Conservation (phyloP, 2,113 vertebrate species). For the Sterna hirundo region DNA sequence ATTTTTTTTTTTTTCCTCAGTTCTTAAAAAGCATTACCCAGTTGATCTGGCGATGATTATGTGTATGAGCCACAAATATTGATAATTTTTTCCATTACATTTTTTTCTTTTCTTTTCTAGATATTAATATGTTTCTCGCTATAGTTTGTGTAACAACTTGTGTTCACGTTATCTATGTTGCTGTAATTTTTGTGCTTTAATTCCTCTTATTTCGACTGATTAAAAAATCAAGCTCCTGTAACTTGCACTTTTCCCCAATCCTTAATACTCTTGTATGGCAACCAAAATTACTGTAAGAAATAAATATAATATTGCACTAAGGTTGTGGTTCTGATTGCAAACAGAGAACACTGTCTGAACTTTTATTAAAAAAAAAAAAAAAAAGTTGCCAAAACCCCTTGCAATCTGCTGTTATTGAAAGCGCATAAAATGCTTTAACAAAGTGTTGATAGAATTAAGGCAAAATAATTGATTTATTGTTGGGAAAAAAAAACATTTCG, state of each 20-base stretch:
- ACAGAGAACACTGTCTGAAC: slow-evolving; percentile 63
- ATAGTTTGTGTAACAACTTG: slow-evolving; percentile 87
- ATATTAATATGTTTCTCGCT: slow-evolving; percentile 83
- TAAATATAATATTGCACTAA: slow-evolving; percentile 95
- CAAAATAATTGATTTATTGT: neutral
- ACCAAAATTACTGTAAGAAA: slow-evolving; percentile 97
- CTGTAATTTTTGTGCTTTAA: slow-evolving; percentile 96
- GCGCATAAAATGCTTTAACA: neutral
- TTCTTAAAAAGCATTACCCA: slow-evolving; percentile 75
- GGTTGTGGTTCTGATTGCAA: slow-evolving; percentile 80
- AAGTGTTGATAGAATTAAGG: neutral
- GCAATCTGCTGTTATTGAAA: neutral
- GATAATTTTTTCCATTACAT: slow-evolving; percentile 68
- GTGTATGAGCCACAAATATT: slow-evolving; percentile 74
- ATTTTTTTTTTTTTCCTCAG: slow-evolving; percentile 42
- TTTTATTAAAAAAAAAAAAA: neutral
- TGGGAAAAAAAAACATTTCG: neutral
- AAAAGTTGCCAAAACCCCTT: slow-evolving; percentile 37
- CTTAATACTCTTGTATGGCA: slow-evolving; percentile 93
- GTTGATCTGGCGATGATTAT: slow-evolving; percentile 77
- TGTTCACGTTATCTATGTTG: slow-evolving; percentile 92
- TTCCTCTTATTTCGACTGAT: slow-evolving; percentile 89
- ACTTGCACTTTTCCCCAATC: slow-evolving; percentile 86
- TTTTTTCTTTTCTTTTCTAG: slow-evolving; percentile 71
- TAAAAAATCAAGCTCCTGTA: slow-evolving; percentile 85